Evolutionary conservation across 2,888 invertebrate genomes (phyloP), one percentile per base, ranked within the genome.

Genomic region (Troides helena): DNA sequence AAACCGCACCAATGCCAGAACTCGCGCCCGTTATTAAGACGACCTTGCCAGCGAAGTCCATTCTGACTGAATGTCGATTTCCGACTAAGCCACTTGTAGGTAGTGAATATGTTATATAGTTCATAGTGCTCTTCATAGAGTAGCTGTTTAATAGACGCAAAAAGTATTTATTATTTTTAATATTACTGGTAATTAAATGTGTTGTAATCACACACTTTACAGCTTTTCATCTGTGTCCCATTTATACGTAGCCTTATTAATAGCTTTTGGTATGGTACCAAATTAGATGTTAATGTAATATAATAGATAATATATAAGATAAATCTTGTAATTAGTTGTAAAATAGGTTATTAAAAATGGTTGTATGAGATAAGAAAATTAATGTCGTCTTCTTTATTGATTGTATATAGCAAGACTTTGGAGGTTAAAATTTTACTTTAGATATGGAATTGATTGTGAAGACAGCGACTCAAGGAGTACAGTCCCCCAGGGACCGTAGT

Each of bases 11-110:
- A 60, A 91, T 89, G 2, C 91, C 91, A 2, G 89, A 84, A 73
- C 89, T 89, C 14, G 88, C 89, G 5, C 90, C 90, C 3, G 90
- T 90, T 64, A 90, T 79, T 62, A 90, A 72, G 36, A 90, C 85
- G 53, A 90, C 89, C 85, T 89, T 89, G 64, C 83, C 77, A 23
- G 75, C 76, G 78, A 89, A 89, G 76, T 83, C 81, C 90, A 90
- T 90, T 72, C 74, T 78, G 73, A 80, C 80, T 81, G 82, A 77
- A 73, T 68, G 72, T 67, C 72, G 61, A 58, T 61, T 66, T 65
- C 57, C 69, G 50, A 79, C 78, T 79, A 75, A 71, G 71, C 68
- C 61, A 63, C 68, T 60, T 70, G 43, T 39, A 59, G 50, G 63
- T 30, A 66, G n/a, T 43, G 36, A 39, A 60, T 70, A 60, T 30